Evolutionary conservation across 2,888 invertebrate genomes (phyloP).

Genomic region (Melanchra persicariae): DNA sequence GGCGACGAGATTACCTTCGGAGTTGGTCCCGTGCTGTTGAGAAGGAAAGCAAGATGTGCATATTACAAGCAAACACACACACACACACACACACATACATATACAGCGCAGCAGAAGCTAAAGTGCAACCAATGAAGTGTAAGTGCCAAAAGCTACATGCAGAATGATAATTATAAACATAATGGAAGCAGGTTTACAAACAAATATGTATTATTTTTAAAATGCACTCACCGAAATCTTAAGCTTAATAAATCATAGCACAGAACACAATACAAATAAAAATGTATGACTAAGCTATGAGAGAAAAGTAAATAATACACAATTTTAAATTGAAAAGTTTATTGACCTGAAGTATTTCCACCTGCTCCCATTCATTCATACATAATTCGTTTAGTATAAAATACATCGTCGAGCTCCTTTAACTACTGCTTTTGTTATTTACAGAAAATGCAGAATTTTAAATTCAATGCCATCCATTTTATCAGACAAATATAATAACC

Average conservation of each 20-base stretch:
- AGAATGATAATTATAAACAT: slow-evolving; percentile 39
- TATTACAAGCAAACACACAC: slow-evolving; percentile 58
- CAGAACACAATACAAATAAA: not conserved
- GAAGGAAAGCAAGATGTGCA: slow-evolving; percentile 63
- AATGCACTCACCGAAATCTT: slow-evolving; percentile 55
- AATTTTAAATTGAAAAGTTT: slow-evolving; percentile 70
- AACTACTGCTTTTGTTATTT: slow-evolving; percentile 67
- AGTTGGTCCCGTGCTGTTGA: slow-evolving; percentile 71
- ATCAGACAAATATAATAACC: slow-evolving; percentile 10
- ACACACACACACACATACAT: no score
- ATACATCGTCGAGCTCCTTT: slow-evolving; percentile 63
- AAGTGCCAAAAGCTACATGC: slow-evolving; percentile 65
- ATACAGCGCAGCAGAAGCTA: slow-evolving; percentile 70
- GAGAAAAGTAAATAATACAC: slow-evolving; percentile 69
- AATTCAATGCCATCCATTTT: slow-evolving; percentile 8
- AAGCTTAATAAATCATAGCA: slow-evolving; percentile 18
- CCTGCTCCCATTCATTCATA: slow-evolving; percentile 80
- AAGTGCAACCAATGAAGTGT: slow-evolving; percentile 59
- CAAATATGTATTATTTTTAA: slow-evolving; percentile 21
- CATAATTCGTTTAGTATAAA: slow-evolving; percentile 59
- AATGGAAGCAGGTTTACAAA: slow-evolving; percentile 86
- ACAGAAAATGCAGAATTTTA: slow-evolving; percentile 38
- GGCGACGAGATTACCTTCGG: slow-evolving; percentile 64
- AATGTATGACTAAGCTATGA: slow-evolving; percentile 22
- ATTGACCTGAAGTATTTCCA: slow-evolving; percentile 71